Conservation (phyloP, 2,797 vertebrate species). For the Buceros bicornis region DNA sequence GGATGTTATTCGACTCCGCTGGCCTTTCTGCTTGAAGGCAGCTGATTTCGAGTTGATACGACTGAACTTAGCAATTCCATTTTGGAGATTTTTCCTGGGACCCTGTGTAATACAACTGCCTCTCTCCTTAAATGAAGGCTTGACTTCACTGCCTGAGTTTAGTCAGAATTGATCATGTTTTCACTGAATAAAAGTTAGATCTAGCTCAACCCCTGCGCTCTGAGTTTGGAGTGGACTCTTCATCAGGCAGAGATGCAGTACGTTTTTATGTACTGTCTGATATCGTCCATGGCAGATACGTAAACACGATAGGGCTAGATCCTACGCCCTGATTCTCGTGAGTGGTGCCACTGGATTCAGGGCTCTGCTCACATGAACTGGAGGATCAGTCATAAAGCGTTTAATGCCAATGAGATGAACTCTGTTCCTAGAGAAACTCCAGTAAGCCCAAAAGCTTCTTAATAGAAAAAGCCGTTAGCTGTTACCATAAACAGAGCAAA, state of each 20-base stretch:
- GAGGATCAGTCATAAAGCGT: neutral
- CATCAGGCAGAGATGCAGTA: neutral
- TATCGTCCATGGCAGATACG: neutral
- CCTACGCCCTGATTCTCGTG: neutral
- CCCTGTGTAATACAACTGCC: neutral
- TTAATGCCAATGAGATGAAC: neutral
- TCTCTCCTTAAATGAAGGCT: neutral
- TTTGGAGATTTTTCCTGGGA: neutral
- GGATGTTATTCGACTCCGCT: slow-evolving; percentile 4
- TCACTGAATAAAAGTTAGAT: neutral
- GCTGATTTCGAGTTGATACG: neutral
- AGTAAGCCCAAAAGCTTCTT: slow-evolving; percentile 31
- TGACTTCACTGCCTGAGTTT: neutral
- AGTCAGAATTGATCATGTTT: neutral
- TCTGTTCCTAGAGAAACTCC: neutral
- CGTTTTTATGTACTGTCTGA: neutral
- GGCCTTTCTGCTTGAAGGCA: neutral
- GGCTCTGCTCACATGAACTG: neutral
- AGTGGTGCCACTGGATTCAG: neutral
- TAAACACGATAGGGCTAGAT: neutral
- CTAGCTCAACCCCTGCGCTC: neutral
- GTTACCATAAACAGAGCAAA: slow-evolving; percentile 25
- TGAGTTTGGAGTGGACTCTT: neutral
- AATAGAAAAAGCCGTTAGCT: neutral
- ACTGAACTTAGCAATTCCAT: neutral